Conservation (phyloP, 2,113 vertebrate species). For the Scalopus aquaticus region DNA sequence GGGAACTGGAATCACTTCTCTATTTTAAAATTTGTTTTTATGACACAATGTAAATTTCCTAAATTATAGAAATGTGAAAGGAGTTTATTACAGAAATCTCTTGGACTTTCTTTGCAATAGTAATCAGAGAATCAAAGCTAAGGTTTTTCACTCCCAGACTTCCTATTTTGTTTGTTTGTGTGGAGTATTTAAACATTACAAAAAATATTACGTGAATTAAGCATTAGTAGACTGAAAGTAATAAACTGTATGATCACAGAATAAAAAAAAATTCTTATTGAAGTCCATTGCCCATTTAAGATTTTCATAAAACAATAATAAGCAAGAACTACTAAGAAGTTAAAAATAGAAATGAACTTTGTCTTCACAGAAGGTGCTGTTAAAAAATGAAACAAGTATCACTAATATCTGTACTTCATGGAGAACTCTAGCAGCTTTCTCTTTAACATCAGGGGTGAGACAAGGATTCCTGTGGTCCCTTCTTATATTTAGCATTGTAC, state of each 20-base stretch:
- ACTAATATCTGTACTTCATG: neutral
- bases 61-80: neutral
- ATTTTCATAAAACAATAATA: too few species aligned
- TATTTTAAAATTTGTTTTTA: slow-evolving; percentile 9
- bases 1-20: neutral
- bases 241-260: neutral
- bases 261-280: neutral
- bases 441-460: neutral
- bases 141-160: too few species aligned
- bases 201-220: neutral
- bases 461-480: neutral
- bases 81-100: neutral
- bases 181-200: slow-evolving; percentile 42
- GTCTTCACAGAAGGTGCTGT: too few species aligned
- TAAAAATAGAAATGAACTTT: neutral
- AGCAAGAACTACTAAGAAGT: neutral
- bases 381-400: neutral
- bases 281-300: slow-evolving; percentile 12
- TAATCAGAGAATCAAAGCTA: slow-evolving; percentile 1
- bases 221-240: neutral
- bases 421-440: neutral
- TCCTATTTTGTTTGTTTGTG: too few species aligned
- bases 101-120: neutral
- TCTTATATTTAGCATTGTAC: neutral
- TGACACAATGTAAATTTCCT: neutral